phyloP scores from a whole-genome alignment of 64 coral and sea anemone genomes.

The Pocillopora damicornis region DNA sequence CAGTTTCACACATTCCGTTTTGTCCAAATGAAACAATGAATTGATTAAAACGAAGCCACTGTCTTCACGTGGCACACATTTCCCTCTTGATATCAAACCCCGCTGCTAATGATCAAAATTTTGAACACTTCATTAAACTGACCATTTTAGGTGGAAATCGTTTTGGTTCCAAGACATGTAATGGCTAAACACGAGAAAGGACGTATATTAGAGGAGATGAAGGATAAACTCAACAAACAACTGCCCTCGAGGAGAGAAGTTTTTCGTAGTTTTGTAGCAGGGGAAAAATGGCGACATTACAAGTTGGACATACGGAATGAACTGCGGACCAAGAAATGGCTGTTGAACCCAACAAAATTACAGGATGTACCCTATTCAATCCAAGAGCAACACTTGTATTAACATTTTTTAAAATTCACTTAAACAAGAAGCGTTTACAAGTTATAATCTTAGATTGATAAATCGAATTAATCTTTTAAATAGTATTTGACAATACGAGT shows the following conservation, averaged over 20 bases:
- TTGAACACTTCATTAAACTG: neutral
- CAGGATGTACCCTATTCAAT: conserved; percentile 66
- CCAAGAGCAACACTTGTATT: conserved; percentile 18
- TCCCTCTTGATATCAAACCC: too few relatives aligned
- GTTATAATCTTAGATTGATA: neutral
- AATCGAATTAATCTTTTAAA: neutral
- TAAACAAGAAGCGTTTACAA: neutral
- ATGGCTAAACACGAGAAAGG: conserved; percentile 45
- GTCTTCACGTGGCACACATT: too few relatives aligned
- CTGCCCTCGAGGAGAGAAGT: conserved; percentile 62
- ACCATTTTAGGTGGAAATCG: conserved; percentile 63
- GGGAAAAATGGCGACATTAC: conserved; percentile 63
- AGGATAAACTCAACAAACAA: conserved; percentile 24
- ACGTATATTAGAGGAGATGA: conserved; percentile 44
- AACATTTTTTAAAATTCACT: conserved; percentile 4
- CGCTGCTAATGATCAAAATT: too few relatives aligned
- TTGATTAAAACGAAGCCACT: too few relatives aligned
- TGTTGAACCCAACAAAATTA: conserved; percentile 39
- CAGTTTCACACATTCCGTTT: too few relatives aligned
- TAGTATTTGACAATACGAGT: too few relatives aligned
- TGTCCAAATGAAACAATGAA: too few relatives aligned
- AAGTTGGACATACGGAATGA: conserved; percentile 51
- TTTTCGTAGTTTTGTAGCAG: conserved; percentile 64
- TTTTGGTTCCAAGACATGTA: conserved; percentile 48
- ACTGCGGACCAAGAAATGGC: conserved; percentile 1